Evolutionary conservation across 2,888 invertebrate genomes (phyloP).

Genomic region (Nematopogon swammerdamellus): DNA sequence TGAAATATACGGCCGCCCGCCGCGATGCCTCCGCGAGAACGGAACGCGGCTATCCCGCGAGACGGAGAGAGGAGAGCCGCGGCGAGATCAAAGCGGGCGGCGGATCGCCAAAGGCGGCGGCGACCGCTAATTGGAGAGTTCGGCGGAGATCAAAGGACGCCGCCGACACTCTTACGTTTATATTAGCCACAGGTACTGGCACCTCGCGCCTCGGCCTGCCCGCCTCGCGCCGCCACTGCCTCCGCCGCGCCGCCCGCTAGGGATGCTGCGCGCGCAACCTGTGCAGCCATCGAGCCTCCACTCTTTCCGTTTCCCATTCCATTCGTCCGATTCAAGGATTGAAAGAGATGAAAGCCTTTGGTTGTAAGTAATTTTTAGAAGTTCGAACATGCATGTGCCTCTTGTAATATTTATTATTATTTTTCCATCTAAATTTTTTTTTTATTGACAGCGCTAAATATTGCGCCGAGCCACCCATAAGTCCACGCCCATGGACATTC

Average conservation of each 20-base stretch:
- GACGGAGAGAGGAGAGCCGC: constrained; percentile 21
- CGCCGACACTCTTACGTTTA: constrained; percentile 45
- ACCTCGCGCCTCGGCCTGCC: neutral
- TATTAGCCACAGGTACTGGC: constrained; percentile 23
- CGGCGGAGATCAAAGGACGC: constrained; percentile 39
- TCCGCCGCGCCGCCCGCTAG: neutral
- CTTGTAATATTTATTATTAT: no score
- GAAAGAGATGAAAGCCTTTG: no score
- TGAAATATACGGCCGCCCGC: neutral
- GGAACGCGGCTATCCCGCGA: constrained; percentile 13
- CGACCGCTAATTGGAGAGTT: constrained; percentile 49
- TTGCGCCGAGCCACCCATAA: no score
- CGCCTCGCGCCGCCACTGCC: neutral
- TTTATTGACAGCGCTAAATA: no score
- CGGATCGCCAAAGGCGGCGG: constrained; percentile 51
- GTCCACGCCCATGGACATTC: no score
- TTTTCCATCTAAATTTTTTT: no score
- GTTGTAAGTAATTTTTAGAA: no score
- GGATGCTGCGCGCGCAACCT: neutral
- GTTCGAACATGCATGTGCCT: no score
- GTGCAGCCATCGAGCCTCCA: no score
- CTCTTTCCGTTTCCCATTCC: no score
- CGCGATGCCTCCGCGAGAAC: neutral
- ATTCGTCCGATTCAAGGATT: no score
- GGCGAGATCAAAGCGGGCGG: constrained; percentile 35